Conservation (phyloP, 2,797 vertebrate genomes). For the Myotis myotis region DNA sequence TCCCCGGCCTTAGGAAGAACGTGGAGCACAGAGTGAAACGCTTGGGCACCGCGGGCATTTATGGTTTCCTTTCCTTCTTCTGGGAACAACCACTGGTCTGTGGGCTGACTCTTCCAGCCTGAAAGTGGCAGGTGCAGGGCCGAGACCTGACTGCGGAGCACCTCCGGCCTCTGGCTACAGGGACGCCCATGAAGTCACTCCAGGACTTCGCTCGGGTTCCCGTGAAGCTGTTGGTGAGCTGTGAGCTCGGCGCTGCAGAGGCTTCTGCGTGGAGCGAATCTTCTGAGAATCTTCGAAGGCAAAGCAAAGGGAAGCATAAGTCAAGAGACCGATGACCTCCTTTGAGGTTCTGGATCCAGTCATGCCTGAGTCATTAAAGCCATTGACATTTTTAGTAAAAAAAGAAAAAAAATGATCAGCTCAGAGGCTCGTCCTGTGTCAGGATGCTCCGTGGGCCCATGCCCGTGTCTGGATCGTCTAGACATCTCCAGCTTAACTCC, state of each 20-base stretch:
- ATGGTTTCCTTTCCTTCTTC: background rate
- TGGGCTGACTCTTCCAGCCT: background rate
- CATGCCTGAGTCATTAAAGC: background rate
- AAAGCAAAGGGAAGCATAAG: constrained; percentile 19
- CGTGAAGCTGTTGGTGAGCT: background rate
- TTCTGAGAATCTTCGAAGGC: background rate
- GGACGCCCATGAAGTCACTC: background rate
- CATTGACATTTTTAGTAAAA: background rate
- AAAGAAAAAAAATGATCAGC: background rate
- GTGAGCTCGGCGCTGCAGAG: background rate
- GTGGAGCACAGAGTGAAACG: background rate
- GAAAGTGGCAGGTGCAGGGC: background rate
- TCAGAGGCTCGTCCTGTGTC: background rate
- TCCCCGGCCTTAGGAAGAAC: background rate
- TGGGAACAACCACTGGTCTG: background rate
- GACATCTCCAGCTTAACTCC: background rate
- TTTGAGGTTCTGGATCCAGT: background rate
- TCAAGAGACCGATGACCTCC: background rate
- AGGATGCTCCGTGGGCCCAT: background rate
- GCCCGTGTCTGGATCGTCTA: background rate
- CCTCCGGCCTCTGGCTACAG: background rate
- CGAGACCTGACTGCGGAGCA: background rate
- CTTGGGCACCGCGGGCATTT: background rate
- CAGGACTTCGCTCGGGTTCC: background rate
- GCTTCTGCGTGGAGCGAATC: background rate